phyloP scores from a whole-genome alignment of 2,113 vertebrate species.

The Holacanthus passer region DNA sequence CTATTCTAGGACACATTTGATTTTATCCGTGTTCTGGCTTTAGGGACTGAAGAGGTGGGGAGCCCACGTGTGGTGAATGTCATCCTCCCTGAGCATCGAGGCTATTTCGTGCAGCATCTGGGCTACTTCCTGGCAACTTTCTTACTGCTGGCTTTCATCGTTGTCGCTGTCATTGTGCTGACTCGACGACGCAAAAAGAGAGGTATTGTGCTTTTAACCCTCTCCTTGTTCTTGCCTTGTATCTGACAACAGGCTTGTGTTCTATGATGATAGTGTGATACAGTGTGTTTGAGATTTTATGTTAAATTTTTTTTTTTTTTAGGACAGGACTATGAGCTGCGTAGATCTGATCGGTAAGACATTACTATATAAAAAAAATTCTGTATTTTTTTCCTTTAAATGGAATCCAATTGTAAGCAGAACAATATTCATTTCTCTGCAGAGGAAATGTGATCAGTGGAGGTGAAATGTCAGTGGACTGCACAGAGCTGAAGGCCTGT shows the following conservation, averaged over 20 bases:
- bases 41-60: slow-evolving; percentile 85
- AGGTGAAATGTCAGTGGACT: slow-evolving; percentile 84
- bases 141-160: slow-evolving; percentile 89
- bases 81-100: slow-evolving; percentile 90
- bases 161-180: slow-evolving; percentile 85
- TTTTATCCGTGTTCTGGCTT: neutral
- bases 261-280: neutral
- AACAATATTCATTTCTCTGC: slow-evolving; percentile 25
- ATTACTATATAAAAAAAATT: neutral
- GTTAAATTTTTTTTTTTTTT: slow-evolving; percentile 38
- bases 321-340: slow-evolving; percentile 80
- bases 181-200: slow-evolving; percentile 87
- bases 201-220: slow-evolving; percentile 80
- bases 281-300: slow-evolving; percentile 4
- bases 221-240: neutral
- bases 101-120: slow-evolving; percentile 93
- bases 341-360: slow-evolving; percentile 75
- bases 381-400: neutral
- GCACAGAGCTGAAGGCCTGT: slow-evolving; percentile 84
- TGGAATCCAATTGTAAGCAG: neutral
- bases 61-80: slow-evolving; percentile 90
- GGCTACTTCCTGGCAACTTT: slow-evolving; percentile 93
- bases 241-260: neutral
- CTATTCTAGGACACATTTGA: neutral
- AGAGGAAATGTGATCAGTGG: slow-evolving; percentile 83